A percentile compares a stretch with the other conserved stretches of the same genome.
phyloP scores from a whole-genome alignment of 2,797 vertebrate species.

The Sebastes taczanowskii region DNA sequence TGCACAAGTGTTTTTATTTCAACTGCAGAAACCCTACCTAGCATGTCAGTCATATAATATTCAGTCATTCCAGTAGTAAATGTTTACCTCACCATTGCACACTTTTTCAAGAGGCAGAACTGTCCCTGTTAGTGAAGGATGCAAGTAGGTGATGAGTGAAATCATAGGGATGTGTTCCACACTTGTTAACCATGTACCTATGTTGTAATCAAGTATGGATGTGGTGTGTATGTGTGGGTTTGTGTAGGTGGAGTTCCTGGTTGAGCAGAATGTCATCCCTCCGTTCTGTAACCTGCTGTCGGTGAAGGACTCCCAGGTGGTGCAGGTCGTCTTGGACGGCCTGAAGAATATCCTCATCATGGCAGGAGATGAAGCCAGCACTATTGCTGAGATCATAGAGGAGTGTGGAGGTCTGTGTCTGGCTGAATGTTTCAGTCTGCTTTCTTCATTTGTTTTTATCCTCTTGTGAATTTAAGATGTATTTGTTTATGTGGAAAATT shows the following conservation, averaged over 20 bases:
- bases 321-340: slow-evolving; percentile 98
- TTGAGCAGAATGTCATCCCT: slow-evolving; percentile 97
- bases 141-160: not conserved
- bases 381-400: slow-evolving; percentile 98
- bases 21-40: not conserved
- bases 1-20: not conserved
- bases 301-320: slow-evolving; percentile 98
- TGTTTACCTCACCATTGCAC: not conserved
- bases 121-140: not conserved
- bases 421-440: not conserved
- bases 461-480: not conserved
- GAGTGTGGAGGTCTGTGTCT: slow-evolving; percentile 91
- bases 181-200: slow-evolving; percentile 47
- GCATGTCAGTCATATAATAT: not conserved
- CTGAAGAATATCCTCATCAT: slow-evolving; percentile 99
- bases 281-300: slow-evolving; percentile 97
- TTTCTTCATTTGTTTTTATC: not conserved
- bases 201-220: slow-evolving; percentile 73
- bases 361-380: slow-evolving; percentile 98
- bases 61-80: not conserved
- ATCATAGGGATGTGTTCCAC: not conserved
- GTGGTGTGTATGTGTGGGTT: slow-evolving; percentile 67
- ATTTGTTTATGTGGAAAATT: not conserved
- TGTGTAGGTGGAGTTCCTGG: slow-evolving; percentile 96
- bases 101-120: not conserved